phyloP scores from a whole-genome alignment of 1,140 invertebrate genomes.

The Drosophila nikananu region DNA sequence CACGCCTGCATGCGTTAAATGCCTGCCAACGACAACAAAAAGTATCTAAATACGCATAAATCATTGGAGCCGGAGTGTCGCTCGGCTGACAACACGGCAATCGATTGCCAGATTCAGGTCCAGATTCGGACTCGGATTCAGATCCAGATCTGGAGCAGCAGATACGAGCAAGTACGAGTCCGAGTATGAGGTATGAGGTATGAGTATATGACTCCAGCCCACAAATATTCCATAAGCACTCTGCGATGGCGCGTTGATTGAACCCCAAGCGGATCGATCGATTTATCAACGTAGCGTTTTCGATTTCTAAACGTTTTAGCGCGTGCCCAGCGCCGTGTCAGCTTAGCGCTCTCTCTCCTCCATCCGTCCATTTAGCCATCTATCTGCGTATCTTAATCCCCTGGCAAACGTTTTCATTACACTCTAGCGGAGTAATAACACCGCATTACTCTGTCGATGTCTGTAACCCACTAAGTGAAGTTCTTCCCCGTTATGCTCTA shows the following conservation, averaged over 20 bases:
- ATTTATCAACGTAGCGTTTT: constrained; percentile 73
- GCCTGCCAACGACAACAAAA: constrained; percentile 64
- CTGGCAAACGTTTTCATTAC: constrained; percentile 71
- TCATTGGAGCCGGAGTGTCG: constrained; percentile 72
- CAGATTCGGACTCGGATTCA: constrained; percentile 56
- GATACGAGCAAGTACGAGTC: constrained; percentile 60
- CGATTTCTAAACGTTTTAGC: constrained; percentile 72
- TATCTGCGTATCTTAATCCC: constrained; percentile 62
- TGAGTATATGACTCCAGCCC: constrained; percentile 66
- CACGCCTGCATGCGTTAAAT: constrained; percentile 62
- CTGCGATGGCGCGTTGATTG: constrained; percentile 35
- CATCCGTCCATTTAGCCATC: constrained; percentile 19
- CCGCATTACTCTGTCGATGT: constrained; percentile 10
- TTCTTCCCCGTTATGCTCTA: constrained; percentile 24
- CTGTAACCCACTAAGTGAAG: constrained; percentile 20
- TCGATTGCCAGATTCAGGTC: constrained; percentile 62
- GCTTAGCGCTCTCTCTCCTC: constrained; percentile 51
- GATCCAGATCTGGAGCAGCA: constrained; percentile 72
- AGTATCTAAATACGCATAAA: constrained; percentile 71
- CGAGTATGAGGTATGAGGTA: constrained; percentile 50
- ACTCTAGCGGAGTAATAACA: constrained; percentile 44
- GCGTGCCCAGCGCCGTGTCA: constrained; percentile 72
- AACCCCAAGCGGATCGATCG: constrained; percentile 33
- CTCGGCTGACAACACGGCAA: constrained; percentile 68
- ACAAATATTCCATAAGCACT: constrained; percentile 67